Evolutionary conservation across 2,888 invertebrate species (phyloP).

Genomic region (Morinoia aosen): DNA sequence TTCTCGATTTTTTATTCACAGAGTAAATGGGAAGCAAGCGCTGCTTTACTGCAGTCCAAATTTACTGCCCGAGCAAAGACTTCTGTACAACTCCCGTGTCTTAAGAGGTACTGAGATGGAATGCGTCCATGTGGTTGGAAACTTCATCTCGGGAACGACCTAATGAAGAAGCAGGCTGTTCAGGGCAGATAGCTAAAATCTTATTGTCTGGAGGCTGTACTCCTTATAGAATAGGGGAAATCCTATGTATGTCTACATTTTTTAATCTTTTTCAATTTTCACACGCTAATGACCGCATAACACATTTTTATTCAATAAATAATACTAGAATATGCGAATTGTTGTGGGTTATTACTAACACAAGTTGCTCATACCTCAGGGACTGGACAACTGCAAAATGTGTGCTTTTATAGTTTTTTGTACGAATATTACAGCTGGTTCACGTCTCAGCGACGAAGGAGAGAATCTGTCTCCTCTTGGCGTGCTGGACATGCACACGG

Average conservation of each 20-base stretch:
- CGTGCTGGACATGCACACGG: not conserved
- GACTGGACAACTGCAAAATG: not conserved
- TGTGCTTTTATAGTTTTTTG: not conserved
- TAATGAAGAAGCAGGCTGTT: not conserved
- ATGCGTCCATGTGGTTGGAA: no score
- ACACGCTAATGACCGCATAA: not conserved
- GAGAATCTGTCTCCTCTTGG: not conserved
- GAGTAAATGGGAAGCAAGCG: no score
- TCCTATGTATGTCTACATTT: not conserved
- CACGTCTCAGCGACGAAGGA: not conserved
- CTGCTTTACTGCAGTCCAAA: no score
- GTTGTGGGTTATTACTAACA: no score
- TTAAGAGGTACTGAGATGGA: no score
- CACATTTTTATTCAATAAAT: not conserved
- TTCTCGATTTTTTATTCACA: no score
- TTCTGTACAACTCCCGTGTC: no score
- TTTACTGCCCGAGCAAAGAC: no score
- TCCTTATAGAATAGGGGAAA: not conserved
- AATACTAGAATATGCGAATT: not conserved
- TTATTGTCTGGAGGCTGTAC: not conserved
- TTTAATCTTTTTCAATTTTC: not conserved
- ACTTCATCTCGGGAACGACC: not conserved
- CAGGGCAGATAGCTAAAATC: not conserved
- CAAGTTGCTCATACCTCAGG: not conserved
- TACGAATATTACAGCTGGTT: not conserved